Percentiles rank a stretch among this genome's conserved stretches.
Evolutionary conservation across 2,888 invertebrate species (phyloP).

Genomic region (Amiota minor): DNA sequence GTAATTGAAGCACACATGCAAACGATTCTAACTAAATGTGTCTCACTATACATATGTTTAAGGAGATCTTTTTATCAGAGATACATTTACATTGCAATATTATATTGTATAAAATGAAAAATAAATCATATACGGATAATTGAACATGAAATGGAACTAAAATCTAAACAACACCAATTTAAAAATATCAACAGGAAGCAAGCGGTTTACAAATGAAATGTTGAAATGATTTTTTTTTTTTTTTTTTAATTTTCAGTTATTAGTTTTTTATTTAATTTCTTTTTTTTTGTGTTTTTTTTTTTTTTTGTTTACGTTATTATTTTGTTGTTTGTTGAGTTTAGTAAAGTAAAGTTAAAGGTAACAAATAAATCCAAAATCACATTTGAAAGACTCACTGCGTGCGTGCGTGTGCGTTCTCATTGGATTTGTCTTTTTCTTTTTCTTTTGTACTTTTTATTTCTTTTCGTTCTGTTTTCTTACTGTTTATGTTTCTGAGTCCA

Average conservation of each 20-base stretch:
- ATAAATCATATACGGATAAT: neutral
- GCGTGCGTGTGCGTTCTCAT: constrained; percentile 73
- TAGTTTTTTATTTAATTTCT: neutral
- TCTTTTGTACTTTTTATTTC: constrained; percentile 44
- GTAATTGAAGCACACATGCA: neutral
- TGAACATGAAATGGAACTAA: neutral
- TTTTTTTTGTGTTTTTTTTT: constrained; percentile 26
- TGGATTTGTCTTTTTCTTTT: neutral
- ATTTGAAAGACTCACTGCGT: constrained; percentile 73
- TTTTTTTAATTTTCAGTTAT: constrained; percentile 27
- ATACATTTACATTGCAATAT: too few species aligned
- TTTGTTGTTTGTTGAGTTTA: constrained; percentile 28
- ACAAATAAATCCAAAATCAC: constrained; percentile 4
- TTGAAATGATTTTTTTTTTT: constrained; percentile 38
- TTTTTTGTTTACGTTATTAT: constrained; percentile 35
- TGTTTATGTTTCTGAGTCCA: constrained; percentile 70
- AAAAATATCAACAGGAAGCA: constrained; percentile 18
- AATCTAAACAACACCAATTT: constrained; percentile 13
- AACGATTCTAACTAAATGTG: neutral
- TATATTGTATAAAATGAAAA: constrained; percentile 15
- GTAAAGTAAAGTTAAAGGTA: constrained; percentile 39
- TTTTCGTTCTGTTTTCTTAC: constrained; percentile 26
- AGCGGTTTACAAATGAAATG: constrained; percentile 11
- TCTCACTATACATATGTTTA: too few species aligned
- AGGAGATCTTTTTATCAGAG: too few species aligned